These are phyloP conservation scores for Lamprotornis superbus DNA, from an alignment of 2,113 vertebrate genomes.

Conservation along the genomic window DNA sequence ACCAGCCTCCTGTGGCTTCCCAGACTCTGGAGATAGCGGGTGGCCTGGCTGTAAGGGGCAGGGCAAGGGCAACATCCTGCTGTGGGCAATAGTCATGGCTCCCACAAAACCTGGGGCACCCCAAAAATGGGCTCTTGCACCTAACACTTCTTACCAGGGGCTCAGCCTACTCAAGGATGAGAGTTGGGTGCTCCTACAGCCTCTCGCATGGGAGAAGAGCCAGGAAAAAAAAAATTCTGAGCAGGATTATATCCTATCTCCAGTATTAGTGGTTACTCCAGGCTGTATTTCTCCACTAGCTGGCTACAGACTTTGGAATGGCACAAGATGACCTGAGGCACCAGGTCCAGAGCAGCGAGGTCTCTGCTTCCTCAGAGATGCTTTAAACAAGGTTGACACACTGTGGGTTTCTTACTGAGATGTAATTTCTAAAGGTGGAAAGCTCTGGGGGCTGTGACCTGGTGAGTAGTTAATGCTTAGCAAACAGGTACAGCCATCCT, in stretches of 20 bases:
- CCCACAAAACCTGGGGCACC: not conserved
- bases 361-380: not conserved
- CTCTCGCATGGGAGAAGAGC: not conserved
- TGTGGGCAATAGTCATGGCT: not conserved
- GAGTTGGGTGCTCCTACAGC: not conserved
- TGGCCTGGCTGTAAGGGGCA: not conserved
- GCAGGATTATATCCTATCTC: not conserved
- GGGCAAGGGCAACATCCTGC: not conserved
- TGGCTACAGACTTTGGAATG: not conserved
- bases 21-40: not conserved
- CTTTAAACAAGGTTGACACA: not conserved
- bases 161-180: not conserved
- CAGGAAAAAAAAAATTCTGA: not conserved
- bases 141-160: not conserved
- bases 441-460: not conserved
- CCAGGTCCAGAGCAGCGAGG: not conserved
- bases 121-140: not conserved
- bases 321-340: not conserved
- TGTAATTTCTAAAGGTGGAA: not conserved
- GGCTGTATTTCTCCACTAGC: not conserved
- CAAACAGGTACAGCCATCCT: not conserved
- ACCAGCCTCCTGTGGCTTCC: conserved; percentile 46
- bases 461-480: not conserved
- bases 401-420: not conserved
- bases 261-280: not conserved